phyloP scores from a whole-genome alignment of 2,888 invertebrate species.

The Stenolophus ochropezus region DNA sequence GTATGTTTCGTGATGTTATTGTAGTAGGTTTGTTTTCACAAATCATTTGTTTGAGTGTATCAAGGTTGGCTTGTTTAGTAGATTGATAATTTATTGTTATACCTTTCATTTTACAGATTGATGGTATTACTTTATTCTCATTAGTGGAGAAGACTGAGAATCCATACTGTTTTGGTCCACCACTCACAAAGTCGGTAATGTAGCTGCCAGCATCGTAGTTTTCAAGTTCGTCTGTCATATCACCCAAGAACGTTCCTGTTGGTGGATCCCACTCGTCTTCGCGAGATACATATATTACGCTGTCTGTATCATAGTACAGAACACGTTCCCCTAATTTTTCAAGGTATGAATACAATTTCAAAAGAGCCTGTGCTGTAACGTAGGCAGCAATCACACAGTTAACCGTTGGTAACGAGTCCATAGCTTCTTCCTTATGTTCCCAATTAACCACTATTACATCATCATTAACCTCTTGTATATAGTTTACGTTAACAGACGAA shows the following conservation, averaged over 20 bases:
- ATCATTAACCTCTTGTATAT: slow-evolving; percentile 60
- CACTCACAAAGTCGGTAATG: slow-evolving; percentile 66
- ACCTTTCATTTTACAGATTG: slow-evolving; percentile 65
- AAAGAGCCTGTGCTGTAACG: slow-evolving; percentile 67
- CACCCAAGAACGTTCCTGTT: slow-evolving; percentile 67
- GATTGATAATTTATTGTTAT: slow-evolving; percentile 62
- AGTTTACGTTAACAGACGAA: slow-evolving; percentile 59
- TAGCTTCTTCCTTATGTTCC: slow-evolving; percentile 57
- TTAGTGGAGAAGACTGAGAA: slow-evolving; percentile 62
- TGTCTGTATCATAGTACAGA: slow-evolving; percentile 69
- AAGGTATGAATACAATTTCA: slow-evolving; percentile 67
- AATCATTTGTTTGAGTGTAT: slow-evolving; percentile 68
- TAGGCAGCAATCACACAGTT: slow-evolving; percentile 68
- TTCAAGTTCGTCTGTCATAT: slow-evolving; percentile 68
- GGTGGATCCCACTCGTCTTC: slow-evolving; percentile 62
- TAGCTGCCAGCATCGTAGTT: slow-evolving; percentile 63
- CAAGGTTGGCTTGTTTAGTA: background rate
- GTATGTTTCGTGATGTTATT: slow-evolving; percentile 57
- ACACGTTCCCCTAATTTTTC: slow-evolving; percentile 65
- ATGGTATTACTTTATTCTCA: slow-evolving; percentile 34
- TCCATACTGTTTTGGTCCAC: slow-evolving; percentile 68
- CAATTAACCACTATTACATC: slow-evolving; percentile 61
- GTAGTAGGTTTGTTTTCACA: slow-evolving; percentile 64
- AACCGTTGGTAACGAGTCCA: slow-evolving; percentile 47
- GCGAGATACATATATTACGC: slow-evolving; percentile 65